These are phyloP conservation scores for Pygmarrhopalites habei DNA, from an alignment of 1,140 invertebrate genomes.

Conservation along the genomic window DNA sequence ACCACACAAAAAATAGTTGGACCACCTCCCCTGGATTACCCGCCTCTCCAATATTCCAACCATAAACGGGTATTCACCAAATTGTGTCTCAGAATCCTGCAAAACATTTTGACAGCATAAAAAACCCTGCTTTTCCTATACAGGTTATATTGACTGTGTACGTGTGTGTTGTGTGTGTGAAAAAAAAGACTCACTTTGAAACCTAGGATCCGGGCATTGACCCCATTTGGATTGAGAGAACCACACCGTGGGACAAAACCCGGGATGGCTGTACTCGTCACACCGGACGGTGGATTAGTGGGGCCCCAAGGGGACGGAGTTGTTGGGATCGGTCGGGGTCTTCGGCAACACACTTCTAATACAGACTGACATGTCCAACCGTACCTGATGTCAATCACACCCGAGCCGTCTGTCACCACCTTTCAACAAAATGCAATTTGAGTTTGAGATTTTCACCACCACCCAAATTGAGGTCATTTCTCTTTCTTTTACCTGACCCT, in stretches of 20 bases:
- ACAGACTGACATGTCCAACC: constrained; percentile 25
- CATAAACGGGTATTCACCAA: constrained; percentile 67
- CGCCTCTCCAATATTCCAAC: constrained; percentile 62
- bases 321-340: constrained; percentile 16
- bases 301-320: neutral
- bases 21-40: constrained; percentile 40
- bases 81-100: constrained; percentile 37
- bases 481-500: constrained; percentile 24
- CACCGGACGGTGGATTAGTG: neutral
- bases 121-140: no score
- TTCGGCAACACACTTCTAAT: constrained; percentile 34
- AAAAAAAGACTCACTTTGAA: constrained; percentile 36
- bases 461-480: constrained; percentile 1
- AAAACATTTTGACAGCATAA: neutral
- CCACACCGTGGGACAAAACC: constrained; percentile 32
- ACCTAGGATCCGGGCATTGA: constrained; percentile 35
- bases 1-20: constrained; percentile 59
- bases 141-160: no score
- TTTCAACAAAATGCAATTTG: neutral
- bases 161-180: no score
- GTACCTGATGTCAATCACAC: constrained; percentile 27
- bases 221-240: constrained; percentile 35
- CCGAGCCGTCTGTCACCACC: constrained; percentile 18
- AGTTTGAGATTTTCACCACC: neutral
- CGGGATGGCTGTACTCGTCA: constrained; percentile 16